A percentile compares a stretch with the other conserved stretches of the same genome.
Evolutionary conservation across 92 coral and sea anemone genomes (phyloP).

Genomic region (Umimayanthus kanabou): DNA sequence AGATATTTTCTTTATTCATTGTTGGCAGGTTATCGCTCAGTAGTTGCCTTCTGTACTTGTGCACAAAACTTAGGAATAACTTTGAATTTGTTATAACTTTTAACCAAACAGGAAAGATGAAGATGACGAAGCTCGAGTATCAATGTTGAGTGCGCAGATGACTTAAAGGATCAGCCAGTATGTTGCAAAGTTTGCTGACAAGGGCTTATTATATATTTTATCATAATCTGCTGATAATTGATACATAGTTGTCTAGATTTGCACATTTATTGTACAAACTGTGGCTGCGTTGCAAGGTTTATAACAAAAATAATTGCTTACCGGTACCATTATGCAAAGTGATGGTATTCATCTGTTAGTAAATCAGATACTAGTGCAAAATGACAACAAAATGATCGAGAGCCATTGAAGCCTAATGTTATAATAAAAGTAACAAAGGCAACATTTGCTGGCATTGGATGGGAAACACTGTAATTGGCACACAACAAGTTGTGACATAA

Average conservation of each 20-base stretch:
- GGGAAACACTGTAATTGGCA: no score
- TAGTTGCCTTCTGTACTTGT: neutral
- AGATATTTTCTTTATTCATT: neutral
- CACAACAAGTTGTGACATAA: no score
- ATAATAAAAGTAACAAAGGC: no score
- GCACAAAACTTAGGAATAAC: neutral
- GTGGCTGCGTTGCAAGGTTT: neutral
- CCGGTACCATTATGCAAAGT: no score
- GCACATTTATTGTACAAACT: neutral
- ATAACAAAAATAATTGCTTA: no score
- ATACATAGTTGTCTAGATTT: neutral
- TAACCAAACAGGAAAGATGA: slow-evolving; percentile 48
- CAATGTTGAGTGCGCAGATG: slow-evolving; percentile 69
- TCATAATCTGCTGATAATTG: neutral
- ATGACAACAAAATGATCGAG: no score
- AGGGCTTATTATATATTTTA: neutral
- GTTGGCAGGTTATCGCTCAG: no score
- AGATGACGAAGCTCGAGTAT: slow-evolving; percentile 86
- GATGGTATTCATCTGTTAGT: no score
- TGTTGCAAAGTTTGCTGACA: neutral
- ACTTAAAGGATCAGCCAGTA: neutral
- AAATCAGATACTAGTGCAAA: no score
- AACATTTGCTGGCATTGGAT: no score
- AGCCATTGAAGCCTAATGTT: no score
- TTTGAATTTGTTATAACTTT: neutral